Evolutionary conservation across 35 echinoderm and acorn worm genomes (phyloP).

Genomic region (Holothuria glaberrima): DNA sequence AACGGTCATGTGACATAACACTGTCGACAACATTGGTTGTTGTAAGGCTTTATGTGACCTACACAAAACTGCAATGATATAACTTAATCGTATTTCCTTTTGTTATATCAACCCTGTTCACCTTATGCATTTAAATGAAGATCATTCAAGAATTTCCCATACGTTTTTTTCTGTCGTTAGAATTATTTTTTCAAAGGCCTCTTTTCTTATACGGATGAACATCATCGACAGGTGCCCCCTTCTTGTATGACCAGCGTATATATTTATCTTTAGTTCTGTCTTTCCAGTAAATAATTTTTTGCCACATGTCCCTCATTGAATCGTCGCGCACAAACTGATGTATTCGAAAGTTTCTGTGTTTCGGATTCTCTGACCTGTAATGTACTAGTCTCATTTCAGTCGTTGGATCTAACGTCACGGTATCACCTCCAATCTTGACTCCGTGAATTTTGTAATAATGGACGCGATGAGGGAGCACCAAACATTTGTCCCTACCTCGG

Average conservation of each 20-base stretch:
- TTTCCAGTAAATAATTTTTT: constrained; percentile 67
- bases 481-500: constrained; percentile 84
- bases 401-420: constrained; percentile 74
- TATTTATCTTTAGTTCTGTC: constrained; percentile 48
- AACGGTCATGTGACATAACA: no score
- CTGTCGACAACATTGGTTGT: no score
- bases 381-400: constrained; percentile 82
- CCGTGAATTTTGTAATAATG: constrained; percentile 96
- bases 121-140: no score
- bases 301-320: constrained; percentile 81
- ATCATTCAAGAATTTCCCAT: no score
- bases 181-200: background rate
- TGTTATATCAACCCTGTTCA: no score
- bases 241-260: constrained; percentile 36
- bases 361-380: constrained; percentile 86
- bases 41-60: no score
- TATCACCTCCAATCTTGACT: constrained; percentile 89
- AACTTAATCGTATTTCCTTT: no score
- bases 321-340: constrained; percentile 69
- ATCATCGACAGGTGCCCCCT: constrained; percentile 42
- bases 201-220: constrained; percentile 51
- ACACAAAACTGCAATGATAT: no score
- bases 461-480: constrained; percentile 70
- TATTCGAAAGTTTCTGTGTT: constrained; percentile 76
- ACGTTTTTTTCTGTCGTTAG: background rate